These are phyloP conservation scores for Mesoclemmys tuberculata DNA, from an alignment of 2,113 vertebrate genomes.

Conservation along the genomic window DNA sequence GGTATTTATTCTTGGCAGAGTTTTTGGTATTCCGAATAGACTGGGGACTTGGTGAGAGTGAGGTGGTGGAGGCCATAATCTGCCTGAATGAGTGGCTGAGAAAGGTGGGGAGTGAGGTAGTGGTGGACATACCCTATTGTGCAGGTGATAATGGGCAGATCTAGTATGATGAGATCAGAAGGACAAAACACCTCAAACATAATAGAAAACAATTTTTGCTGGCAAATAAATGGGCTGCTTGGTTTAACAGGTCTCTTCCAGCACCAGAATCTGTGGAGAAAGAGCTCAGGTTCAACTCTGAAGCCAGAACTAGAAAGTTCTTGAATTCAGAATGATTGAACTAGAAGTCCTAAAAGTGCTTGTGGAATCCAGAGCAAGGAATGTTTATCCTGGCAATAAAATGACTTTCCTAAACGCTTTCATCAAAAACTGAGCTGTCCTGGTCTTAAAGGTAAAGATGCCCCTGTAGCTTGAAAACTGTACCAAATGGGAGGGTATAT, in stretches of 20 bases:
- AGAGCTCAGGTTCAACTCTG: not conserved
- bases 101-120: not conserved
- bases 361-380: not conserved
- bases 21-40: not conserved
- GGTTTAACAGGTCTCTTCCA: rapidly evolving
- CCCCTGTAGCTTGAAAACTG: not conserved
- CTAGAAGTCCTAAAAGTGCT: not conserved
- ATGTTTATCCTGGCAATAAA: not conserved
- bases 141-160: not conserved
- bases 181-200: not conserved
- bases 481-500: not conserved
- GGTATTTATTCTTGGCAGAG: not conserved
- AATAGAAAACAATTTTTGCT: not conserved
- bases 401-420: not conserved
- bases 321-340: not conserved
- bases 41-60: not conserved
- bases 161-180: not conserved
- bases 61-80: not conserved
- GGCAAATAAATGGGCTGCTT: rapidly evolving
- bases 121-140: not conserved
- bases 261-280: not conserved
- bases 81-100: not conserved
- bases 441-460: not conserved
- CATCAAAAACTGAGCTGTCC: not conserved
- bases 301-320: not conserved